Evolutionary conservation across 2,113 vertebrate species (phyloP), one percentile per base, ranked within the genome.

Genomic region (Clarias batrachus): DNA sequence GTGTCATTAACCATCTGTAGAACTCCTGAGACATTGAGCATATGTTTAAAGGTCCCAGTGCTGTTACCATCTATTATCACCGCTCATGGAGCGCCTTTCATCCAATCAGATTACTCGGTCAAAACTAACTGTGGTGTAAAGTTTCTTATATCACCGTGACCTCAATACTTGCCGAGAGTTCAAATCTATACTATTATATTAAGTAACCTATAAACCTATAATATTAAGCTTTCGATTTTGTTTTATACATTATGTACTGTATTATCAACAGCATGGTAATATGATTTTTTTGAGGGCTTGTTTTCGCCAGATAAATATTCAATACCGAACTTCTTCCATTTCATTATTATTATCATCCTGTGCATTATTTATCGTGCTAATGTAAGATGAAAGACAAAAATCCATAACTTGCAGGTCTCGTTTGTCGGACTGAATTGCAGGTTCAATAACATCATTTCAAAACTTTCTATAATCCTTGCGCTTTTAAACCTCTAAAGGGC

Each of bases 281-380:
- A 65, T 65, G 8, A n/a, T 65, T 63, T 63, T 63, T 63, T 25
- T 10, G 25, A 48, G 33, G 71, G 25, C 48, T 76, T 52, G 73
- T 52, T 16, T 76, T 54, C n/a, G 11, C 25, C 25, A 3, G 4
- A 2, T 63, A 48, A 81, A 65, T 41, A 81, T 63, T 81, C 11
- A 65, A 48, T 52, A 82, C 52, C 0, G 11, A 27, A 68, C 33
- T 56, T 70, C 13, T 65, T 82, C 23, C 60, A 65, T 65, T 83
- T 56, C 17, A 56, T 83, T 33, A 59, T 59, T 21, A 27, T 78
- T 19, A 70, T 59, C 9, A 57, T 9, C 41, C 37, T 68, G 37
- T 56, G 81, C 23, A 70, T 83, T 48, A 57, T 56, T 83, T 70
- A 70, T 83, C 48, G 70, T 30, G 41, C n/a, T 30, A 66, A 82